Conservation (phyloP, 2,113 vertebrate species). For the Otocyon megalotis region DNA sequence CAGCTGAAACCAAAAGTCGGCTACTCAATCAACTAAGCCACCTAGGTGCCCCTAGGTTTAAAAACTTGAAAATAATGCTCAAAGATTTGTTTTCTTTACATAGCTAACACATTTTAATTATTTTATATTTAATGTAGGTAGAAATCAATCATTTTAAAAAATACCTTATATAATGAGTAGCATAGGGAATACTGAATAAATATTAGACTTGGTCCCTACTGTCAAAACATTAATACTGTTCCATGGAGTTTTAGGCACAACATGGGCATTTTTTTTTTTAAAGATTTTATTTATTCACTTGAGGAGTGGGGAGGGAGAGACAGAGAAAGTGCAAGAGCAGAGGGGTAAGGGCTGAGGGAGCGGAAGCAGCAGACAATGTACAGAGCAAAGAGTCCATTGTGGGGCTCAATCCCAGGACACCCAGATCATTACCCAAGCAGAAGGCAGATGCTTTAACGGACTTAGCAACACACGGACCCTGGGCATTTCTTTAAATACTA, state of each 20-base stretch:
- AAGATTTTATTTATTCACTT: too few relatives aligned
- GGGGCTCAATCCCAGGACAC: too few relatives aligned
- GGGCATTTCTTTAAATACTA: constrained; percentile 34
- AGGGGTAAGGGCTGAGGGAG: too few relatives aligned
- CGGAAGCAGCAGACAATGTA: too few relatives aligned
- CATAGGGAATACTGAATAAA: not conserved
- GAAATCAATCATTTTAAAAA: constrained; percentile 36
- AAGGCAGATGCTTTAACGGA: too few relatives aligned
- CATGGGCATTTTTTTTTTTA: not conserved
- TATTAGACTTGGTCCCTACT: not conserved
- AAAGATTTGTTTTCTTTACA: constrained; percentile 11
- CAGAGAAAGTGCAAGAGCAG: too few relatives aligned
- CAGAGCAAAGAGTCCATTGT: too few relatives aligned
- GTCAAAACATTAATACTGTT: constrained; percentile 44
- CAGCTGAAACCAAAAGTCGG: not conserved
- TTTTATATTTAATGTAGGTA: constrained; percentile 33
- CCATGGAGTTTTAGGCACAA: constrained; percentile 1
- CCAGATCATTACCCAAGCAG: too few relatives aligned
- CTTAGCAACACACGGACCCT: too few relatives aligned
- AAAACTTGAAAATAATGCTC: not conserved
- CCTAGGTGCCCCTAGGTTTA: not conserved
- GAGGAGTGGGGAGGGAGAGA: too few relatives aligned
- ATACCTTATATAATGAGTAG: not conserved
- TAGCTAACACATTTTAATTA: constrained; percentile 1
- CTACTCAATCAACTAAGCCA: not conserved